Conservation (phyloP, 2,797 vertebrate genomes). For the Aulostomus chinensis region DNA sequence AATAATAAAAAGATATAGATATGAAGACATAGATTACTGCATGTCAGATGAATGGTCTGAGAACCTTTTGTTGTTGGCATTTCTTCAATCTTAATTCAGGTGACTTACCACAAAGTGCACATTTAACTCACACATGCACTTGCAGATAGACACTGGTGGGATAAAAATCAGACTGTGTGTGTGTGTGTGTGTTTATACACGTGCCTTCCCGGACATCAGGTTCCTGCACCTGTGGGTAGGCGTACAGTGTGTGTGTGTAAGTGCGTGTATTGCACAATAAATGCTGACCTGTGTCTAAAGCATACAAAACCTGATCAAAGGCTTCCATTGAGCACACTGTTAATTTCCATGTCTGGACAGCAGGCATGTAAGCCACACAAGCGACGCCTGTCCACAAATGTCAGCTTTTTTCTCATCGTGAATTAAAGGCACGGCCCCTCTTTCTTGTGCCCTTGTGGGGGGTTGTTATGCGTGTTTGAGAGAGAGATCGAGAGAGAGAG, state of each 20-base stretch:
- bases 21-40: no score
- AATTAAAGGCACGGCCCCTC: constrained; percentile 58
- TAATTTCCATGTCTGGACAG: constrained; percentile 61
- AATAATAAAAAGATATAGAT: no score
- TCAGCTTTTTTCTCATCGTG: constrained; percentile 61
- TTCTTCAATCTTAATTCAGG: no score
- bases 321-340: constrained; percentile 29
- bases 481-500: no score
- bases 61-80: no score
- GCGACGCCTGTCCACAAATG: constrained; percentile 53
- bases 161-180: background rate
- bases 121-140: no score
- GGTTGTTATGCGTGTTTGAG: constrained; percentile 43
- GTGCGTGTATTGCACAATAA: constrained; percentile 16
- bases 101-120: no score
- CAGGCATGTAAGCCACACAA: constrained; percentile 36
- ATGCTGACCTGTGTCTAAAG: constrained; percentile 28
- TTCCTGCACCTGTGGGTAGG: constrained; percentile 1
- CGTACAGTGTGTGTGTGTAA: constrained; percentile 6
- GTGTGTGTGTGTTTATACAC: background rate
- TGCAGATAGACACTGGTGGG: background rate
- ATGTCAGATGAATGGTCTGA: no score
- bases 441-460: constrained; percentile 52
- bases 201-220: background rate
- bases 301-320: constrained; percentile 68